Conservation (phyloP, 2,113 vertebrate species). For the Ellobius talpinus region DNA sequence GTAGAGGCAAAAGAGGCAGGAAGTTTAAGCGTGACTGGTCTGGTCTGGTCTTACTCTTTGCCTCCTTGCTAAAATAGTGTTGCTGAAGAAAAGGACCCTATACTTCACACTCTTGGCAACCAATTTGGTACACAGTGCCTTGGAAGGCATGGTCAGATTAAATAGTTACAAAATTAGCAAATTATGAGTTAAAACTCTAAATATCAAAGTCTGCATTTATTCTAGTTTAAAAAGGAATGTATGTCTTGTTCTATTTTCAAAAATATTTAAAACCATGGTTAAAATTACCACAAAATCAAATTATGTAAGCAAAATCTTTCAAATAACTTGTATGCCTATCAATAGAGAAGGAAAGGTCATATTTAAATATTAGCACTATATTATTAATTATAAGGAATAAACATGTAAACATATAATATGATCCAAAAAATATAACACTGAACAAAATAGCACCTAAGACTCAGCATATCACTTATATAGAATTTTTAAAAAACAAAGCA, state of each 20-base stretch:
- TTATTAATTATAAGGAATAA: slow-evolving; percentile 33
- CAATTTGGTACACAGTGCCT: slow-evolving; percentile 43
- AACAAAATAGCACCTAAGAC: slow-evolving; percentile 32
- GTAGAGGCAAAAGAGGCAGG: slow-evolving; percentile 86
- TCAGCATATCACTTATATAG: neutral
- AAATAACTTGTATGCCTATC: slow-evolving; percentile 44
- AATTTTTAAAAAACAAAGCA: slow-evolving; percentile 48
- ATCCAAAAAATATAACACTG: slow-evolving; percentile 7
- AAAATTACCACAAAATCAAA: slow-evolving; percentile 55
- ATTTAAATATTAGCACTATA: slow-evolving; percentile 10
- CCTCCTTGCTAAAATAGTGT: slow-evolving; percentile 83
- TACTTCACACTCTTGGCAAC: slow-evolving; percentile 54
- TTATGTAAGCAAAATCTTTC: slow-evolving; percentile 37
- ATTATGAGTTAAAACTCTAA: slow-evolving; percentile 60
- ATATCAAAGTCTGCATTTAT: slow-evolving; percentile 39
- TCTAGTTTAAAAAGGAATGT: slow-evolving; percentile 19
- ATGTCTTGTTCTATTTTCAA: slow-evolving; percentile 18
- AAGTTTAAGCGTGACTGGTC: slow-evolving; percentile 82
- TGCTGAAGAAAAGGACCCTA: slow-evolving; percentile 72
- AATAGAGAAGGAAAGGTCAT: slow-evolving; percentile 49
- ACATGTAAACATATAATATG: neutral
- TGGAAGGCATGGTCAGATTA: slow-evolving; percentile 64
- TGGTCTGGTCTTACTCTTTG: slow-evolving; percentile 74
- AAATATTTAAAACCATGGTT: slow-evolving; percentile 51
- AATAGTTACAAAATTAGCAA: slow-evolving; percentile 43